These are phyloP conservation scores for Lamellibrachia luymesi DNA, from an alignment of 1,140 invertebrate genomes.

Conservation along the genomic window DNA sequence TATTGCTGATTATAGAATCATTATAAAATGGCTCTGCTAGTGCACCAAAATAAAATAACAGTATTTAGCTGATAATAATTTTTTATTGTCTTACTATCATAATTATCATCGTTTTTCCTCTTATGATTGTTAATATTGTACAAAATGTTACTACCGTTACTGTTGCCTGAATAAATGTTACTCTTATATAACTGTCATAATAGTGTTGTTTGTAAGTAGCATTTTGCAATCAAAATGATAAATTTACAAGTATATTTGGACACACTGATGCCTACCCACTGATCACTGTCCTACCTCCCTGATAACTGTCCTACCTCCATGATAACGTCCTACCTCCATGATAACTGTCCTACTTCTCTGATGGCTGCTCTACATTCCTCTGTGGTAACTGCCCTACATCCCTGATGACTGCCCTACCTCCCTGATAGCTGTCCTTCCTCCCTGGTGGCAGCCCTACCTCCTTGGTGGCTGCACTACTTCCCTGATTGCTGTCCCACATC, in stretches of 20 bases:
- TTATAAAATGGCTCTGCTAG: too few relatives aligned
- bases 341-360: background rate
- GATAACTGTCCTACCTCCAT: background rate
- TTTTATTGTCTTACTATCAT: too few relatives aligned
- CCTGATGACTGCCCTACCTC: background rate
- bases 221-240: background rate
- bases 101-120: too few relatives aligned
- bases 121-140: background rate
- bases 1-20: too few relatives aligned
- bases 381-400: constrained; percentile 22
- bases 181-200: background rate
- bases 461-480: constrained; percentile 33
- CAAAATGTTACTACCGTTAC: background rate
- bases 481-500: constrained; percentile 30
- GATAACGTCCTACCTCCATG: background rate
- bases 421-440: background rate
- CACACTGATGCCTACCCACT: background rate
- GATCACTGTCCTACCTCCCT: background rate
- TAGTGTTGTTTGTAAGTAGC: background rate
- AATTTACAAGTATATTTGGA: background rate
- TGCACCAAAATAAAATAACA: background rate
- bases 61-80: background rate
- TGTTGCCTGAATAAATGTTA: background rate
- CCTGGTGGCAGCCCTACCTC: too few relatives aligned
- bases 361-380: background rate